Percentiles rank a stretch among this genome's conserved stretches.
These are phyloP conservation scores for Jaculus jaculus DNA, from an alignment of 2,113 vertebrate species.

Conservation along the genomic window DNA sequence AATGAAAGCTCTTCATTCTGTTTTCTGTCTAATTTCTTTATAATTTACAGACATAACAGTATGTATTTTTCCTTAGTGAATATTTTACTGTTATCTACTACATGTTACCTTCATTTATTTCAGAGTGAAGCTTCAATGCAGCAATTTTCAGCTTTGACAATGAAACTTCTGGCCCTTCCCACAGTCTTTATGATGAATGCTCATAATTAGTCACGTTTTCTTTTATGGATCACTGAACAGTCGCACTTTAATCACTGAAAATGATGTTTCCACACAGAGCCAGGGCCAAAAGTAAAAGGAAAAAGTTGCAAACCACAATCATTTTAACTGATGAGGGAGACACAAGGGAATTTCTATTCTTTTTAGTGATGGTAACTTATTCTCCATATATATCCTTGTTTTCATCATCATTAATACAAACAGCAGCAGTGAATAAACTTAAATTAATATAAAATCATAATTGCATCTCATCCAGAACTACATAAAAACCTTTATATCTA, in stretches of 20 bases:
- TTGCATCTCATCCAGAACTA: not conserved
- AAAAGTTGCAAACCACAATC: conserved; percentile 14
- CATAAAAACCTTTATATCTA: conserved; percentile 10
- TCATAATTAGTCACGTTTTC: conserved; percentile 71
- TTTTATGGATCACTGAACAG: conserved; percentile 63
- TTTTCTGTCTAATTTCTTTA: conserved; percentile 34
- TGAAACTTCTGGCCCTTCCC: conserved; percentile 39
- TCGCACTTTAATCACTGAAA: conserved; percentile 65
- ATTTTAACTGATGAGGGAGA: conserved; percentile 30
- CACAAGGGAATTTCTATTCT: not conserved
- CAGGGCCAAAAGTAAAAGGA: not conserved
- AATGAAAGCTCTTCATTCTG: not conserved
- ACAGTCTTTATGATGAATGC: conserved; percentile 66
- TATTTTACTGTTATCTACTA: conserved; percentile 61
- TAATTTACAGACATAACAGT: conserved; percentile 52
- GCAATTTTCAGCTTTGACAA: conserved; percentile 12
- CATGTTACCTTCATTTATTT: conserved; percentile 58
- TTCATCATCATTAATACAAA: not conserved
- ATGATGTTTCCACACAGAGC: conserved; percentile 47
- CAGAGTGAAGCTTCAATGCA: conserved; percentile 27
- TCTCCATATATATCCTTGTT: not conserved
- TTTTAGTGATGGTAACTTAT: not conserved
- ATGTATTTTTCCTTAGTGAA: conserved; percentile 32
- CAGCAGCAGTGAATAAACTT: not conserved
- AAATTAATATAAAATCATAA: conserved; percentile 2